Evolutionary conservation across 1,140 invertebrate species (phyloP), one percentile per base, ranked within the genome.

Genomic region (Philotrypesis tridentata): DNA sequence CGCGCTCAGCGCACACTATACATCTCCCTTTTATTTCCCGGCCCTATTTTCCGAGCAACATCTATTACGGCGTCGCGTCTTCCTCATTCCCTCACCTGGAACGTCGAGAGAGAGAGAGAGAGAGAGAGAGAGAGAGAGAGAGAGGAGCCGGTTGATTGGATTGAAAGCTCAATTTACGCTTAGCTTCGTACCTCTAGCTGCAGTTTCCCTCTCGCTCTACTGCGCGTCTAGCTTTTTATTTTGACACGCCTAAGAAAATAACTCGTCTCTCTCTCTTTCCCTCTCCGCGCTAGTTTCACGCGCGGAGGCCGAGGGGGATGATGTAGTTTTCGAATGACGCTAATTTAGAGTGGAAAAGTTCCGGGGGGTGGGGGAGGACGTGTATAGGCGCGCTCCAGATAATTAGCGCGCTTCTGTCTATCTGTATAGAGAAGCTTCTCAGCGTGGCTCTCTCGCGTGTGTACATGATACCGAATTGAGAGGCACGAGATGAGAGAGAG

Each of bases 91-190:
- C 83, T 78, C 73, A 65, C 79, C 83, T 82, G 78, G 82, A 67
- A 83, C 40, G 40, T 43, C 6, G 25, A 21, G 70, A 25, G 40
- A 82, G 72, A 73, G 77, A 68, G 79, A n/a, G n/a, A n/a, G n/a
- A n/a, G n/a, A n/a, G n/a, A n/a, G n/a, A n/a, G n/a, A n/a, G n/a
- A n/a, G n/a, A n/a, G n/a, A n/a, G n/a, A n/a, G n/a, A n/a, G n/a
- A 82, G 72, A 82, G 85, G 76, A 78, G 83, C 67, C 76, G 83
- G 83, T 86, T 90, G 89, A 90, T 90, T 90, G 88, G 88, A 90
- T 89, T 89, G 89, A 87, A 87, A 89, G 89, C 89, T 90, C 89
- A 88, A 90, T 90, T 90, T 89, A 87, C 87, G 87, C 85, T 87
- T 55, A 85, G 85, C 85, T 88, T 88, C 85, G 84, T 76, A 31